Evolutionary conservation across 2,888 invertebrate species (phyloP).

Genomic region (Tenthredo amoena): DNA sequence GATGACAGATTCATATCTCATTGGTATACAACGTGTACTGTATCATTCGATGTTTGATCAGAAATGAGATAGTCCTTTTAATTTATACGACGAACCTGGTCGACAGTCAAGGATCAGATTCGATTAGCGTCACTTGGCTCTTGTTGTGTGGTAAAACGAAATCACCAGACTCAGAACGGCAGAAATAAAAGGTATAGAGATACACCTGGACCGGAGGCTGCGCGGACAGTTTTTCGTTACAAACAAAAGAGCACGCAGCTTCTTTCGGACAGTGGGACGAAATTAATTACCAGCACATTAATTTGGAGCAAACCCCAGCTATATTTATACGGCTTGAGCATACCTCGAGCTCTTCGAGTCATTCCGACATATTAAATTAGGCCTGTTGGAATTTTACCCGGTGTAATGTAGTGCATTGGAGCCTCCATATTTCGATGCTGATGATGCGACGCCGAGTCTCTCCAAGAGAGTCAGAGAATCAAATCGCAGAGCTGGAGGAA

Average conservation of each 20-base stretch:
- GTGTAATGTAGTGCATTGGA: constrained; percentile 56
- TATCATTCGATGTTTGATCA: constrained; percentile 24
- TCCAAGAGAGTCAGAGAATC: constrained; percentile 21
- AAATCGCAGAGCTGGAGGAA: neutral
- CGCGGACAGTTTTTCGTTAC: constrained; percentile 16
- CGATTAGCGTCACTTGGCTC: constrained; percentile 27
- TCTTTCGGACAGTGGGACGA: constrained; percentile 41
- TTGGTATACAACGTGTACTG: neutral
- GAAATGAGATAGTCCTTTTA: constrained; percentile 31
- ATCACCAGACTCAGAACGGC: constrained; percentile 1
- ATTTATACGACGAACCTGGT: constrained; percentile 23
- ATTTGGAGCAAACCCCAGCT: constrained; percentile 39
- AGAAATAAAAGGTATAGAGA: neutral
- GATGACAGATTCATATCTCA: constrained; percentile 45
- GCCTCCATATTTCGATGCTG: constrained; percentile 58
- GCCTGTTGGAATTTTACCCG: constrained; percentile 57
- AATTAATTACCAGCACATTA: constrained; percentile 52
- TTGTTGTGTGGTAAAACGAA: constrained; percentile 19
- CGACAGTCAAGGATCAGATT: constrained; percentile 18
- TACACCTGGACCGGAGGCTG: constrained; percentile 33
- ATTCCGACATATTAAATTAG: constrained; percentile 58
- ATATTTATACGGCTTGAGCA: constrained; percentile 29
- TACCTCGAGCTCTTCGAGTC: constrained; percentile 32
- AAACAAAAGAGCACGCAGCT: constrained; percentile 10
- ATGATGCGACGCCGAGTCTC: constrained; percentile 48